A percentile compares a stretch with the other conserved stretches of the same genome.
These are phyloP conservation scores for Ctenosaura bakeri DNA, from an alignment of 2,797 vertebrate genomes.

Conservation along the genomic window DNA sequence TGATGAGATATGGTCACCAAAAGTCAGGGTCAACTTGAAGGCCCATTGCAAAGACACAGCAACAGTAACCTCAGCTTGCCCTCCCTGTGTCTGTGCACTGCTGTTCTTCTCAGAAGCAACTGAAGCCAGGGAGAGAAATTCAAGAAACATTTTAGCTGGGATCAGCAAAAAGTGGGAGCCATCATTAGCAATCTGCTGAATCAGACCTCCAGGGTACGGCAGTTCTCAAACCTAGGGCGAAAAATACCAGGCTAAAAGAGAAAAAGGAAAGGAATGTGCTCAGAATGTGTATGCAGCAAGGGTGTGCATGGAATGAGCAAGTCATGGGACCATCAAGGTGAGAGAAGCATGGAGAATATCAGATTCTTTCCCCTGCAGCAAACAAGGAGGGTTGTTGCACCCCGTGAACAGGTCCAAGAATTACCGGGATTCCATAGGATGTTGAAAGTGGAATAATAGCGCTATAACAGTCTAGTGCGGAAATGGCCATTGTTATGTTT, in stretches of 20 bases:
- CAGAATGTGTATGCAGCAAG: neutral
- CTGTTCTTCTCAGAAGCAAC: neutral
- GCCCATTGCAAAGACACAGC: neutral
- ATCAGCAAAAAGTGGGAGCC: conserved; percentile 18
- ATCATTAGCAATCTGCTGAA: conserved; percentile 12
- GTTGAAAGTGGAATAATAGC: no score
- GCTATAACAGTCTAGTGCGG: no score
- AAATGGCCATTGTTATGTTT: no score
- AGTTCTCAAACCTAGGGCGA: neutral
- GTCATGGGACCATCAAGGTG: neutral
- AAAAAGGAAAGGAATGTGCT: neutral
- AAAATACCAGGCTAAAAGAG: neutral
- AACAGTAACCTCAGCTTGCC: no score
- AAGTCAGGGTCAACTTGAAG: neutral
- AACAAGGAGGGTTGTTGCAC: no score
- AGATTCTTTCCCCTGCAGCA: neutral
- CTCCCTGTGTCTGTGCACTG: no score
- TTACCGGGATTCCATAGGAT: neutral
- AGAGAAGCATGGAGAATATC: neutral
- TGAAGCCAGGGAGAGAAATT: neutral
- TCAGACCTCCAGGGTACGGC: conserved; percentile 12
- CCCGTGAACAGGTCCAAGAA: neutral
- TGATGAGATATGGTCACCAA: neutral
- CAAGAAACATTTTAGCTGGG: neutral
- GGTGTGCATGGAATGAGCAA: neutral